Percentiles rank a stretch among this genome's conserved stretches.
phyloP scores from a whole-genome alignment of 2,113 vertebrate genomes.

The Gorilla gorilla region DNA sequence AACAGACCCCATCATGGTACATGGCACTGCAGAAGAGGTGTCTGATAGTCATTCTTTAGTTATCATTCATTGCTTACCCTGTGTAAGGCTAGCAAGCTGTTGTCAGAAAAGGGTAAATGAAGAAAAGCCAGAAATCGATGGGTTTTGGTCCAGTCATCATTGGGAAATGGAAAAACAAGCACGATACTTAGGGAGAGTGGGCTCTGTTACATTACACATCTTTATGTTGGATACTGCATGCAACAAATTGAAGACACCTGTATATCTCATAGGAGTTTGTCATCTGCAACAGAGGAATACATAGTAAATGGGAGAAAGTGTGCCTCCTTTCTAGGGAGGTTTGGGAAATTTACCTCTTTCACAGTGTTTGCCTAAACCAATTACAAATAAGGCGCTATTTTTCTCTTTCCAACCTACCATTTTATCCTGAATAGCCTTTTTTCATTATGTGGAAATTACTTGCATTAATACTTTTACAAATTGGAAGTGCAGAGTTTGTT shows the following conservation, averaged over 20 bases:
- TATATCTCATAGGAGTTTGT: not conserved
- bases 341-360: not conserved
- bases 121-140: not conserved
- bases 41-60: not conserved
- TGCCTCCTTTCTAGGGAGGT: not conserved
- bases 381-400: not conserved
- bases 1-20: constrained; percentile 46
- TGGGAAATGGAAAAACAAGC: not conserved
- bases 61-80: not conserved
- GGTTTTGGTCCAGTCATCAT: not conserved
- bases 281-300: not conserved
- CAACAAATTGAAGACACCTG: no score
- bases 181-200: not conserved
- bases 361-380: constrained; percentile 5
- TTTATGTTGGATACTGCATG: not conserved
- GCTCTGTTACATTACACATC: no score
- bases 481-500: not conserved
- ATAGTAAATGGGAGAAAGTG: accelerated
- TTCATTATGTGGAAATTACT: not conserved
- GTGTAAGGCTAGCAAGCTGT: not conserved
- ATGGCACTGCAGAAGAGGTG: not conserved
- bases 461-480: not conserved
- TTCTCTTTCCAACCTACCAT: not conserved
- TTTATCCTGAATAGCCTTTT: constrained; percentile 33
- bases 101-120: not conserved